These are phyloP conservation scores for Falco concolor DNA, from an alignment of 2,797 vertebrate genomes.

Conservation along the genomic window DNA sequence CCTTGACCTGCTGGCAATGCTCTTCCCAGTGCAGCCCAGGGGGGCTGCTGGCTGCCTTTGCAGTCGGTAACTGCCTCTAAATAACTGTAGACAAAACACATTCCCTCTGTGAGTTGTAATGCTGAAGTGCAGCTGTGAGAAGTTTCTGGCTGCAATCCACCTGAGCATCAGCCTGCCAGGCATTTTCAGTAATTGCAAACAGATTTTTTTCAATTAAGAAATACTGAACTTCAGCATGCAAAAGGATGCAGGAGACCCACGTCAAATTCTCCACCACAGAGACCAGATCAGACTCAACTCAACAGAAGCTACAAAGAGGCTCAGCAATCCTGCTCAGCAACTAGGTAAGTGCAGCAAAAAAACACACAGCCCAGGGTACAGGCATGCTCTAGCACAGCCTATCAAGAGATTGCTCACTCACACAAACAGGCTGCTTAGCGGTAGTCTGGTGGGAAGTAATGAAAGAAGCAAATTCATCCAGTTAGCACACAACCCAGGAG, in stretches of 20 bases:
- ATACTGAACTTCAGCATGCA: not conserved
- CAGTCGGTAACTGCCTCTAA: not conserved
- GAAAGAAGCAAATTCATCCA: not conserved
- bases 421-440: not conserved
- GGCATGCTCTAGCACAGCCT: not conserved
- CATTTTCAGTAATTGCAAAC: not conserved
- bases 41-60: not conserved
- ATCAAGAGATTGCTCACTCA: not conserved
- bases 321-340: not conserved
- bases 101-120: not conserved
- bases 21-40: not conserved
- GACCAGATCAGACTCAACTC: not conserved
- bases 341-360: not conserved
- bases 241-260: not conserved
- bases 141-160: not conserved
- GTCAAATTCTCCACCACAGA: not conserved
- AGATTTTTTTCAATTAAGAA: not conserved
- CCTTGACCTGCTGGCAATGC: not conserved
- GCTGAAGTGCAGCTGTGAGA: not conserved
- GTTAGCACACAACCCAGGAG: not conserved
- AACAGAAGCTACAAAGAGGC: not conserved
- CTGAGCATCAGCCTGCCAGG: not conserved
- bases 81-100: not conserved
- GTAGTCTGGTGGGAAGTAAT: not conserved
- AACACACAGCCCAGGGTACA: fast-evolving